Evolutionary conservation across 2,113 vertebrate genomes (phyloP).

Genomic region (Grus americana): DNA sequence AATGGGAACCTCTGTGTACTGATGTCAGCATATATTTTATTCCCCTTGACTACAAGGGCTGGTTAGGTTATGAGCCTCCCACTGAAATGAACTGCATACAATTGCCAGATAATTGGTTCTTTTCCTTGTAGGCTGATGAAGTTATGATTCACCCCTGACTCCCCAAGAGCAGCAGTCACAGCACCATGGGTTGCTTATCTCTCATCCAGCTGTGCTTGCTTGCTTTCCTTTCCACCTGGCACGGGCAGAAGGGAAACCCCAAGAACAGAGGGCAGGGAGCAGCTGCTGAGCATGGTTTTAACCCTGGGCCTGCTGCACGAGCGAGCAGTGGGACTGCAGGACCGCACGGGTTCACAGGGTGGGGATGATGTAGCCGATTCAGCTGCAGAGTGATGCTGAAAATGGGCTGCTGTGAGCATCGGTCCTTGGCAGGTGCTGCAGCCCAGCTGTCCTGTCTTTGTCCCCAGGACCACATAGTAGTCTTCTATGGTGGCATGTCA

Average conservation of each 20-base stretch:
- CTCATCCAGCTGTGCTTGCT: not conserved
- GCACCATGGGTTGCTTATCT: not conserved
- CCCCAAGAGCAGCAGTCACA: not conserved
- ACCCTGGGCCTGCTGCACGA: not conserved
- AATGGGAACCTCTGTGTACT: constrained; percentile 50
- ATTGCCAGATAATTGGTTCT: constrained; percentile 20
- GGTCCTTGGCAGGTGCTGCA: not conserved
- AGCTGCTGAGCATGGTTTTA: not conserved
- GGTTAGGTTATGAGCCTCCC: constrained; percentile 51
- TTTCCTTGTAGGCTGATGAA: constrained; percentile 20
- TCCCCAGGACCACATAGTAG: rapidly evolving
- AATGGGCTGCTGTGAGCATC: not conserved
- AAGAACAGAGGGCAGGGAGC: not conserved
- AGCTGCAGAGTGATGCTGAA: not conserved
- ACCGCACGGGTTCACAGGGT: not conserved
- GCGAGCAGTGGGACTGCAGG: not conserved
- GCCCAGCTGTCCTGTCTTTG: not conserved
- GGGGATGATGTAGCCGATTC: not conserved
- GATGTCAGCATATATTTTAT: constrained; percentile 67
- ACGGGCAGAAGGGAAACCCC: not conserved
- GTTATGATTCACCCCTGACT: constrained; percentile 25
- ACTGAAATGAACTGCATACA: constrained; percentile 26
- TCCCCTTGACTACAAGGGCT: constrained; percentile 44
- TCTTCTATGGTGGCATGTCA: not conserved
- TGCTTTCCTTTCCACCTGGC: not conserved